phyloP scores from a whole-genome alignment of 2,797 vertebrate species.

The Propithecus perrieri region DNA sequence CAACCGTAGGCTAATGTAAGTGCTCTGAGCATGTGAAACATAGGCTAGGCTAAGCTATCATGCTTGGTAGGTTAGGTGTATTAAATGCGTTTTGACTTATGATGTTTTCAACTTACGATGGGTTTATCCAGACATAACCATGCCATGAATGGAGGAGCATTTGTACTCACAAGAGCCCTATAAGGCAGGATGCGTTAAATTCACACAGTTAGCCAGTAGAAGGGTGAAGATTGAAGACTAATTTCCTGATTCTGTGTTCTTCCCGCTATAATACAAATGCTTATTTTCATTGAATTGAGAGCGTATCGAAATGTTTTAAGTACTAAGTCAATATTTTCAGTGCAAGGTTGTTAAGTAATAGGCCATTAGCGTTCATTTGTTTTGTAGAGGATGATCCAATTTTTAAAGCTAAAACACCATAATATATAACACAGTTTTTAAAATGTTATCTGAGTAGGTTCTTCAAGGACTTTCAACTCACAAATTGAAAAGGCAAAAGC shows the following conservation, averaged over 20 bases:
- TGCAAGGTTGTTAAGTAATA: neutral
- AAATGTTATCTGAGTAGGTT: neutral
- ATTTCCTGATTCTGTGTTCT: neutral
- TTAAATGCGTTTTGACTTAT: neutral
- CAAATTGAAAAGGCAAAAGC: neutral
- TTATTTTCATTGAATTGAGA: neutral
- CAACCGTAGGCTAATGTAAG: neutral
- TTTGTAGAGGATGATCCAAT: neutral
- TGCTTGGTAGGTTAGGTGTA: neutral
- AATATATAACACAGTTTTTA: neutral
- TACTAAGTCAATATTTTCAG: neutral
- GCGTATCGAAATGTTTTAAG: neutral
- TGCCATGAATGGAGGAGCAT: neutral
- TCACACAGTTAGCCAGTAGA: neutral
- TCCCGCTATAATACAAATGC: neutral
- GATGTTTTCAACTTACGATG: neutral
- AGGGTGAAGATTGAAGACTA: neutral
- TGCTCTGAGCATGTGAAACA: neutral
- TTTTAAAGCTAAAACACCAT: neutral
- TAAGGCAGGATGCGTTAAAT: neutral
- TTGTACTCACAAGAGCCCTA: neutral
- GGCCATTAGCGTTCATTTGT: neutral
- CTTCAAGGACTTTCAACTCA: neutral
- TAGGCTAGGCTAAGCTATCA: neutral
- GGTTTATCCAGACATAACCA: neutral